Base-by-base conservation (phyloP, 2,113 vertebrate species). In the Anguilla japonica region DNA sequence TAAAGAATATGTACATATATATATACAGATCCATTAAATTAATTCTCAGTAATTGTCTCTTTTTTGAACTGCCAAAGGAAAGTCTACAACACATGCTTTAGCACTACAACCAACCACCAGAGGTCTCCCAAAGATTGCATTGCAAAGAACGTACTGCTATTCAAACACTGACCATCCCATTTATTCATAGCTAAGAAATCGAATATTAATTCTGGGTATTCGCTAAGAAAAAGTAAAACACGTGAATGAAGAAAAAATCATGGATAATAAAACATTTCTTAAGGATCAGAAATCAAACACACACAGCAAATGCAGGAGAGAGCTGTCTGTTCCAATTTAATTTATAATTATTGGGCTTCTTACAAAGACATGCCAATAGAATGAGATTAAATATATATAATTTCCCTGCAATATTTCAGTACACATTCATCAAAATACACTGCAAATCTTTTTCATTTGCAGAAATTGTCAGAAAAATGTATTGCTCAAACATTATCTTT, bases 121-220 rank as follows among this genome's bases (percentile, higher is more conserved):
- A 79, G 84, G 84, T 53, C 84, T 34, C 84, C 75, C 67, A 85
- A 79, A 50, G 41, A 75, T 85, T 85, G 43, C 71, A 46, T 20
- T n/a, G 56, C 56, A 71, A 26, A 56, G 20, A 13, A n/a, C 57
- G 26, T 41, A 50, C 41, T 34, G 71, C 2, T 34, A 34, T 75
- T 75, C 26, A 34, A 75, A 75, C n/a, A 34, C n/a, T 29, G 50
- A 53, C 50, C 5, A 11, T 29, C 14, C n/a, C n/a, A 75, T 34
- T 29, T 13, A 67, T 34, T 11, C 11, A 75, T n/a, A 75, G 26
- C 60, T 26, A 75, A 34, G 16, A 34, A 6, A 29, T 34, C 2
- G 11, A 34, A 75, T 13, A 67, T 2, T 9, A 34, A 34, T 9
- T 29, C 0, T 67, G 20, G 22, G 60, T 67, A 67, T 67, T 7